Evolutionary conservation across 2,113 vertebrate genomes (phyloP).

Genomic region (Oceanodroma tethys): DNA sequence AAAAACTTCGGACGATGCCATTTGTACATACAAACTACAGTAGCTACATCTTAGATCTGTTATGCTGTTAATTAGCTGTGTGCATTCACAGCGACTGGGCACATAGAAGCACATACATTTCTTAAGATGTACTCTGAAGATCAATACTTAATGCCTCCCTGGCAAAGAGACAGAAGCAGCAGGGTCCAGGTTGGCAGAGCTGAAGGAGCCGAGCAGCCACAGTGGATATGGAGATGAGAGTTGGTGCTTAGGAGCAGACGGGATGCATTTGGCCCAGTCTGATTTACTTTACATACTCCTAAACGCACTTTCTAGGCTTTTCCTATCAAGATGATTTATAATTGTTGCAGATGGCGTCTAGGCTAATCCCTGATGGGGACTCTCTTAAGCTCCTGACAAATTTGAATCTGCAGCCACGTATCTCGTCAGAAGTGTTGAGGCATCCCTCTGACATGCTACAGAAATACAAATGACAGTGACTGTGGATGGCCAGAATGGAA

Average conservation of each 20-base stretch:
- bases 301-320: background rate
- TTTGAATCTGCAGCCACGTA: background rate
- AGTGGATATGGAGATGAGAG: background rate
- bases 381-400: background rate
- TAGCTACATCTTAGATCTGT: background rate
- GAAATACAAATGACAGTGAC: background rate
- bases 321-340: background rate
- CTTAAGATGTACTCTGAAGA: background rate
- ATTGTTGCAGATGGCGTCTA: background rate
- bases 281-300: background rate
- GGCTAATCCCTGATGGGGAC: slow-evolving; percentile 19
- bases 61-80: background rate
- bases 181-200: background rate
- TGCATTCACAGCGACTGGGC: background rate
- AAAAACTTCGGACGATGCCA: background rate
- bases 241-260: background rate
- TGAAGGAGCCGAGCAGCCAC: background rate
- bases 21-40: background rate
- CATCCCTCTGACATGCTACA: background rate
- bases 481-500: background rate
- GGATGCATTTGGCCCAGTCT: background rate
- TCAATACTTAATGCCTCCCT: background rate
- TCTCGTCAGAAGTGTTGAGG: background rate
- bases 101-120: background rate
- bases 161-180: background rate